Evolutionary conservation across 1,140 invertebrate genomes (phyloP), one percentile per base, ranked within the genome.

Genomic region (Ceratina australensis): DNA sequence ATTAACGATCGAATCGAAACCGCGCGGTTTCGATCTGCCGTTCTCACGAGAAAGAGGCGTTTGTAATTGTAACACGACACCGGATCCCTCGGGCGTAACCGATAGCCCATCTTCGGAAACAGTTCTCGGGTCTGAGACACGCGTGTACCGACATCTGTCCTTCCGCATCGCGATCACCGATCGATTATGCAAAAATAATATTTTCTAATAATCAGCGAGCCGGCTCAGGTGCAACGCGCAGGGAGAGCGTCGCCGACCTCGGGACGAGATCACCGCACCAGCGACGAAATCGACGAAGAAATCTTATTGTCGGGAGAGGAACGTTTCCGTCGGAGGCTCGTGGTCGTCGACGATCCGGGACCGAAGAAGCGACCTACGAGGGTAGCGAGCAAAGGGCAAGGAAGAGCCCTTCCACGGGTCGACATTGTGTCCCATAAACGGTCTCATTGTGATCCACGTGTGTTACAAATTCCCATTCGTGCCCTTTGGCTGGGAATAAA

Each of bases 131-230:
- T 42, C 52, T 3, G 52, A n/a, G 22, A 61, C 5, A 10, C 33
- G 33, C 8, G 33, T 42, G 20, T 57, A 72, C 49, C 63, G 59
- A 59, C 69, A 72, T 72, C 76, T 72, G 76, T 47, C 59, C 26
- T 22, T 13, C 0, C 69, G 13, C 3, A 3, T 7, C 28, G n/a
- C 52, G 74, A 56, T 60, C 67, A 54, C 74, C 20, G 47, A 81
- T 87, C 81, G 83, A 89, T 89, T 89, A 89, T 89, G 87, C 84
- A 89, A 78, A 83, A 87, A 89, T 87, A 89, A 89, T 89, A 89
- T 89, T 89, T 89, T 87, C 72, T 83, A 87, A 88, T 88, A 87
- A 89, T 88, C 72, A 81, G 33, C 79, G 68, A 56, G 66, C 72
- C 69, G 76, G 60, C 60, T 83, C 72, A 69, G 65, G 71, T 82